phyloP scores from a whole-genome alignment of 1,140 invertebrate genomes.

The Lepidurus arcticus region DNA sequence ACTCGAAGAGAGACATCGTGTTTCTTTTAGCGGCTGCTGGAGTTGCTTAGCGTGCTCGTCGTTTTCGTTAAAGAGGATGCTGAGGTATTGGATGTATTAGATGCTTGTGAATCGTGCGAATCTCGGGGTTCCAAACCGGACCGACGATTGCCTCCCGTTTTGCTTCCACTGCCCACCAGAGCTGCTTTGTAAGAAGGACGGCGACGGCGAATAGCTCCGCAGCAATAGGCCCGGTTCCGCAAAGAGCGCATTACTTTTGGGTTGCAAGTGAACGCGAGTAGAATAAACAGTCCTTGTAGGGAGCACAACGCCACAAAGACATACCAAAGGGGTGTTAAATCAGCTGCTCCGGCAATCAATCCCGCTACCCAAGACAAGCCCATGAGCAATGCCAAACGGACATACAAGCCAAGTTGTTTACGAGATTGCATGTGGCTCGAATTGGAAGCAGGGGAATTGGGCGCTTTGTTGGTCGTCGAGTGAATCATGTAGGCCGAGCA shows the following conservation, averaged over 20 bases:
- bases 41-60: neutral
- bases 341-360: slow-evolving; percentile 48
- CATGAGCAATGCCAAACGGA: slow-evolving; percentile 52
- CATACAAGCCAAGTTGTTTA: slow-evolving; percentile 52
- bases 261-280: slow-evolving; percentile 54
- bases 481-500: slow-evolving; percentile 51
- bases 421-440: slow-evolving; percentile 37
- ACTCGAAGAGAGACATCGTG: slow-evolving; percentile 35
- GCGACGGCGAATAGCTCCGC: slow-evolving; percentile 11
- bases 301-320: slow-evolving; percentile 53
- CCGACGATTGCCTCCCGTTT: neutral
- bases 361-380: slow-evolving; percentile 53
- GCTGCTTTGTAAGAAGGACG: slow-evolving; percentile 30
- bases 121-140: slow-evolving; percentile 25
- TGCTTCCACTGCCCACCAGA: slow-evolving; percentile 25
- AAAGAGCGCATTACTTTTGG: slow-evolving; percentile 43
- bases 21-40: neutral
- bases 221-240: slow-evolving; percentile 26
- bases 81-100: slow-evolving; percentile 30
- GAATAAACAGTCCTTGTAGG: slow-evolving; percentile 55
- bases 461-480: slow-evolving; percentile 42
- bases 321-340: slow-evolving; percentile 48
- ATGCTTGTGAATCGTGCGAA: slow-evolving; percentile 32
- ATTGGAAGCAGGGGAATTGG: slow-evolving; percentile 24
- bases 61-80: slow-evolving; percentile 31